These are phyloP conservation scores for Epicampocera succincta DNA, from an alignment of 2,888 invertebrate species.

Conservation along the genomic window DNA sequence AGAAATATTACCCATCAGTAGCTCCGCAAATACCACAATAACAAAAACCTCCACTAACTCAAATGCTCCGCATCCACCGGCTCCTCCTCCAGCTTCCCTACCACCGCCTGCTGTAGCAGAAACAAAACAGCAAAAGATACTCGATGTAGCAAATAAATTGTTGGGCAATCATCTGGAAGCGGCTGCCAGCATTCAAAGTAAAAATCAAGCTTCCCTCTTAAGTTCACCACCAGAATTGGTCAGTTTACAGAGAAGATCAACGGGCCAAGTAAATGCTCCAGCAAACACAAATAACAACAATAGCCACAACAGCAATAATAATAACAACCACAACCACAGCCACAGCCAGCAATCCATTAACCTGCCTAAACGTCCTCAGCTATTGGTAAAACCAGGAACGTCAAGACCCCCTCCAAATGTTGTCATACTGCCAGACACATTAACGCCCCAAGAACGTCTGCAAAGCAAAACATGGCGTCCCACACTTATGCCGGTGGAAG, in stretches of 20 bases:
- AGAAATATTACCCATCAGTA: constrained; percentile 78
- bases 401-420: constrained; percentile 77
- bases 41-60: constrained; percentile 31
- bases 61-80: constrained; percentile 24
- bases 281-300: constrained; percentile 28
- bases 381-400: constrained; percentile 70
- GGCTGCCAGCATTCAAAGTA: constrained; percentile 62
- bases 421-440: constrained; percentile 79
- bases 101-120: constrained; percentile 50
- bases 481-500: constrained; percentile 86
- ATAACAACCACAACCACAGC: no score
- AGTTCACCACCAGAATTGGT: constrained; percentile 84
- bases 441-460: constrained; percentile 81
- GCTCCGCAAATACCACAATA: constrained; percentile 38
- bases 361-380: constrained; percentile 71
- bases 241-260: constrained; percentile 82
- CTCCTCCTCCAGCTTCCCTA: constrained; percentile 25
- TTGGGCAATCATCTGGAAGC: constrained; percentile 74
- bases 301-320: constrained; percentile 22
- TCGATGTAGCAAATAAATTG: constrained; percentile 78
- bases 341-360: constrained; percentile 56
- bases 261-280: constrained; percentile 76
- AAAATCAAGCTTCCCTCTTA: constrained; percentile 70
- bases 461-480: constrained; percentile 87
- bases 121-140: constrained; percentile 79